Conservation (phyloP, 2,888 invertebrate species). For the Lissonota sp. region DNA sequence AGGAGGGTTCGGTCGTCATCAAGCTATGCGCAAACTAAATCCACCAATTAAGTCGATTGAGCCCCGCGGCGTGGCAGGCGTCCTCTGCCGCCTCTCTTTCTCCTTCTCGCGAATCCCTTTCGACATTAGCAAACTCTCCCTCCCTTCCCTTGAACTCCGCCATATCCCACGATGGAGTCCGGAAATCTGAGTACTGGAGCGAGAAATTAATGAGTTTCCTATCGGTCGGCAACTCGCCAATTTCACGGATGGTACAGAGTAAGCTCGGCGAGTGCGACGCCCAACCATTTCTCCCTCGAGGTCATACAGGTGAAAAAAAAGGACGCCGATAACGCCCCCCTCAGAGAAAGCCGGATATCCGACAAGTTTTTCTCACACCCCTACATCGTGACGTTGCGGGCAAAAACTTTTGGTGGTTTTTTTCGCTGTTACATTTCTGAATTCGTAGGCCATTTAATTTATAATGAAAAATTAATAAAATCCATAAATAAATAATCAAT, state of each 20-base stretch:
- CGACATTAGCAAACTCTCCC: not conserved
- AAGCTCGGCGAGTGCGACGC: conserved; percentile 22
- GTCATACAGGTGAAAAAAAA: conserved; percentile 51
- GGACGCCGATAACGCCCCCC: conserved; percentile 13
- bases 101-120: conserved; percentile 18
- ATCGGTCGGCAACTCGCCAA: conserved; percentile 66
- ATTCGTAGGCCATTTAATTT: too few species aligned
- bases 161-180: conserved; percentile 56
- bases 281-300: conserved; percentile 1
- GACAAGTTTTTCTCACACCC: conserved; percentile 25
- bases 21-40: conserved; percentile 60
- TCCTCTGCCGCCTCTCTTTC: conserved; percentile 11
- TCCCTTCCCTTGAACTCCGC: not conserved
- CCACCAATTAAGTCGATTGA: conserved; percentile 66
- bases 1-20: conserved; percentile 57
- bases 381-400: not conserved
- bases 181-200: conserved; percentile 69
- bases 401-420: too few species aligned
- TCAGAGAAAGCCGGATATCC: conserved; percentile 9
- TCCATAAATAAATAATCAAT: too few species aligned
- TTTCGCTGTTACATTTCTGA: too few species aligned
- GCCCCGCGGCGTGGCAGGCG: conserved; percentile 26
- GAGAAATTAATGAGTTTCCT: conserved; percentile 73
- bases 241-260: conserved; percentile 58
- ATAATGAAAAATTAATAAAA: too few species aligned